Evolutionary conservation across 2,888 invertebrate genomes (phyloP).

Genomic region (Auanema freiburgensis): DNA sequence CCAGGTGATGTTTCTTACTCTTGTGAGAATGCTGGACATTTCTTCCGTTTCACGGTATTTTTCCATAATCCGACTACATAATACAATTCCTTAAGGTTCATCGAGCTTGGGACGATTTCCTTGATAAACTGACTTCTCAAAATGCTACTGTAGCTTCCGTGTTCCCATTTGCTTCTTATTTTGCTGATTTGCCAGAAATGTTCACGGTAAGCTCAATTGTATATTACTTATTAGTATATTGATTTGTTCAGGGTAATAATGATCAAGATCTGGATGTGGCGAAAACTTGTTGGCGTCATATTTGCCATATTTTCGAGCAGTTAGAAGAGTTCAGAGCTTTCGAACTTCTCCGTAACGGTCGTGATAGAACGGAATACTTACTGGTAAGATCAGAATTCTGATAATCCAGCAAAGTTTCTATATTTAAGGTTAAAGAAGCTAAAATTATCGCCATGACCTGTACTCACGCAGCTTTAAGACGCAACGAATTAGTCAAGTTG

Average conservation of each 20-base stretch:
- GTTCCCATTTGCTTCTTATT: conserved; percentile 92
- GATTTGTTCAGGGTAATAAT: conserved; percentile 34
- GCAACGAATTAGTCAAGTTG: conserved; percentile 82
- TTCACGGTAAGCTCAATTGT: conserved; percentile 77
- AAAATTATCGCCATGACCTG: conserved; percentile 99
- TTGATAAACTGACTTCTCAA: conserved; percentile 68
- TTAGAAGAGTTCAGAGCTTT: conserved; percentile 97
- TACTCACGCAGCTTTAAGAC: conserved; percentile 95
- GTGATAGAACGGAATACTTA: conserved; percentile 92
- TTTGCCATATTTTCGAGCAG: conserved; percentile 91
- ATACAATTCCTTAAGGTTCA: conserved; percentile 33
- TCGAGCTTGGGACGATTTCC: conserved; percentile 81
- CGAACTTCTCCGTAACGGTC: conserved; percentile 88
- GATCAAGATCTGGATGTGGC: conserved; percentile 69
- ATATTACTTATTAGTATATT: neutral
- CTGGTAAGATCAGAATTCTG: conserved; percentile 73
- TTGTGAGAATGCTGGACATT: conserved; percentile 97
- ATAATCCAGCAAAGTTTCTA: neutral
- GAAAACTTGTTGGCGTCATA: conserved; percentile 87
- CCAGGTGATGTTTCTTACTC: conserved; percentile 89
- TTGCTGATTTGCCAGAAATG: conserved; percentile 87
- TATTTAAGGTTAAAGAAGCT: conserved; percentile 74
- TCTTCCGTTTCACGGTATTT: conserved; percentile 82
- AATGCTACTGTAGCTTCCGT: conserved; percentile 51
- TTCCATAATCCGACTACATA: neutral